Evolutionary conservation across 2,888 invertebrate species (phyloP).

Genomic region (Axea sp.): DNA sequence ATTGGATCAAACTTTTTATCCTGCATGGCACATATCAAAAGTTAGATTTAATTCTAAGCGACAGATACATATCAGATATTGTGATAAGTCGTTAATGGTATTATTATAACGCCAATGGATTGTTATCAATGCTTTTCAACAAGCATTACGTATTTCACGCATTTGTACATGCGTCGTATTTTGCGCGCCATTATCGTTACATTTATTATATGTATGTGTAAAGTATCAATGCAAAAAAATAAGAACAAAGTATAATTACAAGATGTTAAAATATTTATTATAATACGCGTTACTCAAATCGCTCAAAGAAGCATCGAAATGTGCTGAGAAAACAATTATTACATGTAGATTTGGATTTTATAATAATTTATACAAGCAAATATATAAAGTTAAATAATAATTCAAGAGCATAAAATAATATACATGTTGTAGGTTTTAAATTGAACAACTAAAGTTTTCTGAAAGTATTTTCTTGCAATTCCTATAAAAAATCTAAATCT

Average conservation of each 20-base stretch:
- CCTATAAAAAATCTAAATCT: too few relatives aligned
- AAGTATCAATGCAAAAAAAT: constrained; percentile 18
- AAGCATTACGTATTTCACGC: constrained; percentile 54
- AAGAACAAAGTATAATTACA: constrained; percentile 29
- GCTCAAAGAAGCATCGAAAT: constrained; percentile 40
- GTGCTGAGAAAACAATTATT: constrained; percentile 36
- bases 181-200: constrained; percentile 48
- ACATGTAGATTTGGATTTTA: constrained; percentile 4
- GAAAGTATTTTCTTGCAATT: too few relatives aligned
- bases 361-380: too few relatives aligned
- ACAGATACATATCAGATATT: constrained; percentile 61
- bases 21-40: constrained; percentile 62
- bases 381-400: neutral
- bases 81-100: constrained; percentile 62
- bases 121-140: constrained; percentile 54
- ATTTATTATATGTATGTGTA: constrained; percentile 47
- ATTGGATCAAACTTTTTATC: constrained; percentile 61
- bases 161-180: constrained; percentile 52
- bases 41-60: constrained; percentile 52
- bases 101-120: constrained; percentile 62
- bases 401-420: too few relatives aligned
- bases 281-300: constrained; percentile 17
- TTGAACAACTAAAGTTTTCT: too few relatives aligned
- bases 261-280: constrained; percentile 45
- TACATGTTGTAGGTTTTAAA: too few relatives aligned